Conservation (phyloP, 2,888 invertebrate genomes). For the Sisyra terminalis region DNA sequence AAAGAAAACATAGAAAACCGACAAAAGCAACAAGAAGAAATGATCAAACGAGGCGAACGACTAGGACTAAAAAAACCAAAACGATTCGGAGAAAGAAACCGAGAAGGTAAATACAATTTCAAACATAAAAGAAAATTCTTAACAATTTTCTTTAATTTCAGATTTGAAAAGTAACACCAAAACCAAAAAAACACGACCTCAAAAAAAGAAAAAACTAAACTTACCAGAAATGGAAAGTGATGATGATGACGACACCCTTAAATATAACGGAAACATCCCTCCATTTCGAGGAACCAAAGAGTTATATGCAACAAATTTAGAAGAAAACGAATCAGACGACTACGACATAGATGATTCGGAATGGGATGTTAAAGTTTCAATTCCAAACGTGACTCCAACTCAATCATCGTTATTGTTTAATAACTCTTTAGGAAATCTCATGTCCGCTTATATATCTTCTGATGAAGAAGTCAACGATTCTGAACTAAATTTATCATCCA, state of each 20-base stretch:
- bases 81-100: constrained; percentile 24
- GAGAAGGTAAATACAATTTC: not conserved
- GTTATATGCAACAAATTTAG: constrained; percentile 15
- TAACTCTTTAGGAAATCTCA: constrained; percentile 36
- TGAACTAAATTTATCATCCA: constrained; percentile 7
- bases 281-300: constrained; percentile 23
- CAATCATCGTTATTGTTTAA: constrained; percentile 25
- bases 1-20: constrained; percentile 36
- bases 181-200: not conserved
- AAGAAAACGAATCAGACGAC: constrained; percentile 16
- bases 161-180: not conserved
- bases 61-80: constrained; percentile 29
- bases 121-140: not conserved
- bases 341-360: constrained; percentile 23
- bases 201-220: not conserved
- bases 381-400: not conserved
- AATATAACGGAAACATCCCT: constrained; percentile 23
- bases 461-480: constrained; percentile 16
- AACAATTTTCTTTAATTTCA: not conserved
- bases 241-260: constrained; percentile 19
- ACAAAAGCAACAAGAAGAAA: constrained; percentile 44
- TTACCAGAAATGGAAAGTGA: constrained; percentile 10
- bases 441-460: constrained; percentile 38
- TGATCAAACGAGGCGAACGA: constrained; percentile 57
- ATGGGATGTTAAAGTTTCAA: constrained; percentile 15